Base-by-base conservation (phyloP, 2,888 invertebrate species). In the Polymixis lichenea region DNA sequence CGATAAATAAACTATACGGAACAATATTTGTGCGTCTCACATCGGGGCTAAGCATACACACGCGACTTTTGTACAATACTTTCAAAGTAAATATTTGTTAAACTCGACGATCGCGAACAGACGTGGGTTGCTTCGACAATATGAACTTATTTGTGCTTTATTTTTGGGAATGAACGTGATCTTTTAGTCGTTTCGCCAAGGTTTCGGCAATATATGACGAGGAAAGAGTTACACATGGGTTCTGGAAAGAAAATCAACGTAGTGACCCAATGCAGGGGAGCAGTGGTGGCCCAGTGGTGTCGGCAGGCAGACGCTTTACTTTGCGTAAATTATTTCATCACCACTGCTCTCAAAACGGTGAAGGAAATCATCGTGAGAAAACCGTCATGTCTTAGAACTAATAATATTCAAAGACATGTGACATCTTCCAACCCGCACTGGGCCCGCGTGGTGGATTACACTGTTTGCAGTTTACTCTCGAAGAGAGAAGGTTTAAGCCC, bases 1-100 rank as follows among this genome's bases (percentile, higher is more conserved):
- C 66, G 79, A 80, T 77, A 73, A 86, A 86, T 84, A 82, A 85
- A 85, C 71, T 80, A 85, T 78, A 75, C 64, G 78, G 62, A 72
- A 79, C 71, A 89, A 85, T 83, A 81, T 88, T 87, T 82, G 80
- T 61, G 53, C 61, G 61, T 74, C 86, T 70, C 69, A 82, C 75
- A 91, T 88, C 86, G 81, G 83, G 90, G 88, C 76, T 86, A 86
- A 84, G 68, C 84, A 91, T 83, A 90, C 81, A 91, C 43, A 77
- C 86, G 76, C 84, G 87, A 82, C 83, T 83, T 83, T 78, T 78
- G 86, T 89, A 84, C 84, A 89, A 88, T 88, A 88, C 92, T 92
- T 92, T 92, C 91, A 88, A 90, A 88, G 80, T 83, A 85, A 91
- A 91, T 89, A 88, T 91, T 91, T 88, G 87, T 68, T 66, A 43